A percentile compares a stretch with the other conserved stretches of the same genome.
These are phyloP conservation scores for Anagrus nilaparvatae DNA, from an alignment of 1,140 invertebrate species.

Conservation along the genomic window DNA sequence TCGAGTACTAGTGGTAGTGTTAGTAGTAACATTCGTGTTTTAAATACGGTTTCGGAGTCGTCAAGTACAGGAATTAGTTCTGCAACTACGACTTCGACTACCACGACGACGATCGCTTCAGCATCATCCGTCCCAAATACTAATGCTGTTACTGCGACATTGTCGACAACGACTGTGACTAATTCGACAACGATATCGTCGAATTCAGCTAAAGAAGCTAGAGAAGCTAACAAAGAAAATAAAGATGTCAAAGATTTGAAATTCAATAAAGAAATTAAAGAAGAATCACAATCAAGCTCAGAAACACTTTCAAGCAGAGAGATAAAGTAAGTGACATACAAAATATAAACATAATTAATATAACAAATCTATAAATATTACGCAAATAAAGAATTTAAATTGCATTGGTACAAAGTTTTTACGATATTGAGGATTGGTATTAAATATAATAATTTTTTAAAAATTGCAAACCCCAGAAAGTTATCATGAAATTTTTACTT, in stretches of 20 bases:
- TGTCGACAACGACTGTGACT: conserved; percentile 25
- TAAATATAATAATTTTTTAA: too few relatives aligned
- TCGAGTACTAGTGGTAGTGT: too few relatives aligned
- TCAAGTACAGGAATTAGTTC: too few relatives aligned
- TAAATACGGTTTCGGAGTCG: too few relatives aligned
- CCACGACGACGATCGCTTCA: conserved; percentile 18
- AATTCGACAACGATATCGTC: conserved; percentile 16
- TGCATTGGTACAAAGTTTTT: too few relatives aligned
- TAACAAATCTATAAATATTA: too few relatives aligned
- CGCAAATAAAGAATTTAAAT: too few relatives aligned
- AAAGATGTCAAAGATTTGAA: conserved; percentile 31
- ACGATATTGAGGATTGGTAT: too few relatives aligned
- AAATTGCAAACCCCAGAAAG: too few relatives aligned
- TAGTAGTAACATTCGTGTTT: too few relatives aligned
- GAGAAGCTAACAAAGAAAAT: conserved; percentile 35
- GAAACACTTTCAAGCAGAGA: conserved; percentile 21
- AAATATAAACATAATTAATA: too few relatives aligned
- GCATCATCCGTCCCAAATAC: conserved; percentile 27
- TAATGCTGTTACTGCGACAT: conserved; percentile 26
- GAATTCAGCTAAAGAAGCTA: conserved; percentile 30
- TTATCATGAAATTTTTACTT: too few relatives aligned
- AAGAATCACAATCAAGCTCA: conserved; percentile 27
- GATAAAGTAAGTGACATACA: conserved; percentile 13
- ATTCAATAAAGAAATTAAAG: conserved; percentile 27
- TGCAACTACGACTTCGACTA: conserved; percentile 21